Evolutionary conservation across 2,888 invertebrate species (phyloP), one percentile per base, ranked within the genome.

Genomic region (Phyto melanocephala): DNA sequence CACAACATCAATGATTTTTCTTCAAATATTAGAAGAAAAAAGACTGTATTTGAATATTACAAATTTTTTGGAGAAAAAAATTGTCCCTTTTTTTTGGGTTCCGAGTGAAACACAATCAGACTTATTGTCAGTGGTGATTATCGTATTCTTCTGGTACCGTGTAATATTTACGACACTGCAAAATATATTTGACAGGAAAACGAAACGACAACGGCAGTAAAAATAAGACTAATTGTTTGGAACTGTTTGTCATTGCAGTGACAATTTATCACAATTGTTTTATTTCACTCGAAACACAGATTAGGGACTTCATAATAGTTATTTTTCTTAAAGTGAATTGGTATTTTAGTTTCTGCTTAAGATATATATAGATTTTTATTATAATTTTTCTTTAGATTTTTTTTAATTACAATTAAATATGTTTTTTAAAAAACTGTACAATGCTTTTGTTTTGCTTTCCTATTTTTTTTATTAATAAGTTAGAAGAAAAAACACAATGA

Each of bases 341-440:
- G 28, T 47, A 17, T 54, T n/a, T 28, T 28, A n/a, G n/a, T 15
- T 40, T 37, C 37, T 28, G 40, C 40, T 65, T 50, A 68, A 54
- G 28, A 40, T 68, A 33, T 17, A 68, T 65, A 22, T 54, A 15
- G 11, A 22, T 50, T 47, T 22, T 70, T 50, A 28, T 70, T 60
- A 28, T 75, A 24, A 24, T 35, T 13, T 37, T 47, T 47, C 1
- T 42, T 56, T 75, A 22, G 0, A 47, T 17, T 40, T 40, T 33
- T 67, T 52, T 77, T 70, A 35, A 60, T 60, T 70, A 77, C 42
- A 62, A 62, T 62, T 70, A 70, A 77, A 77, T 13, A 47, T 54
- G n/a, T 75, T 56, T 45, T 20, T 47, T 22, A 45, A 50, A 50
- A 72, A 72, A 75, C 74, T 75, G 65, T 65, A 75, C 74, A 75